These are phyloP conservation scores for Labroides dimidiatus DNA, from an alignment of 2,797 vertebrate genomes.

Conservation along the genomic window DNA sequence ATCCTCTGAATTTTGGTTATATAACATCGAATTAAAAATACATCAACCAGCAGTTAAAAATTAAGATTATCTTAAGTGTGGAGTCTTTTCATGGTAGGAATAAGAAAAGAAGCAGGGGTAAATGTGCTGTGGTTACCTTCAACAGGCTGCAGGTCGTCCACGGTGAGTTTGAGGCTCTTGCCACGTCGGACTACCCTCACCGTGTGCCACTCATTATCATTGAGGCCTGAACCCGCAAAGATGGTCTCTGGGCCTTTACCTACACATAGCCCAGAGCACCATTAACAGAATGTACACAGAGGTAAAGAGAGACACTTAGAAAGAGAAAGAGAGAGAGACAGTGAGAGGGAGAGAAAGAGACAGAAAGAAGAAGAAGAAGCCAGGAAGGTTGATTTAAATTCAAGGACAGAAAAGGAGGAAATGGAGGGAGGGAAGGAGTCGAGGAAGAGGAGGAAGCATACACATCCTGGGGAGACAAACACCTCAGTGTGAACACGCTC, in stretches of 20 bases:
- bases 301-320: constrained; percentile 58
- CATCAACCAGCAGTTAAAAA: neutral
- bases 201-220: constrained; percentile 99
- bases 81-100: neutral
- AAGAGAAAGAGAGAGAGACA: constrained; percentile 30
- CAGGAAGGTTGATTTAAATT: constrained; percentile 59
- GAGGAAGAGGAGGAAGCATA: constrained; percentile 56
- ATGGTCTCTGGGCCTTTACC: constrained; percentile 99
- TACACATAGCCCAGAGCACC: constrained; percentile 87
- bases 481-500: constrained; percentile 51
- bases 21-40: constrained; percentile 7
- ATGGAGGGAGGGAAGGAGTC: constrained; percentile 52
- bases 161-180: constrained; percentile 95
- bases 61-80: neutral
- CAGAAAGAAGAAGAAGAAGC: constrained; percentile 45
- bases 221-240: constrained; percentile 99
- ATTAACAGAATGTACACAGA: constrained; percentile 74
- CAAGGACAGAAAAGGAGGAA: constrained; percentile 62
- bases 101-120: neutral
- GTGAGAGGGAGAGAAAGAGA: constrained; percentile 42
- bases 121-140: constrained; percentile 88
- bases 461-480: constrained; percentile 63
- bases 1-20: constrained; percentile 32
- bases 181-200: constrained; percentile 97
- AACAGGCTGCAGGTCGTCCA: constrained; percentile 97